Percentiles rank a stretch among this genome's conserved stretches.
Evolutionary conservation across 2,888 invertebrate species (phyloP).

Genomic region (Zele albiditarsus): DNA sequence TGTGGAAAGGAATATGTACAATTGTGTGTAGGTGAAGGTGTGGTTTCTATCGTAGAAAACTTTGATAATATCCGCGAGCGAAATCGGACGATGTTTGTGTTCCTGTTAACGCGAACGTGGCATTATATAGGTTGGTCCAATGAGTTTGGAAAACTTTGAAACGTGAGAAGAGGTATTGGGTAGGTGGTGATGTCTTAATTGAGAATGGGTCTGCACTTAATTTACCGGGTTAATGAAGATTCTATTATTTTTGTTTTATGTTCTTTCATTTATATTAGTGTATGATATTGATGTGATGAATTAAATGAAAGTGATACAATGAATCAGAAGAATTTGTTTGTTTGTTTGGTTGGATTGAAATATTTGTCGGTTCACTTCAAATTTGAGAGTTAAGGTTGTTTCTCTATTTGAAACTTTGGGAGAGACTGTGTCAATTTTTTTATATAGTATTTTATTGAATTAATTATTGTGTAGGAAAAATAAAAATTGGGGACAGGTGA

Average conservation of each 20-base stretch:
- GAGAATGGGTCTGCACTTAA: slow-evolving; percentile 40
- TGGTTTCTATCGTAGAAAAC: slow-evolving; percentile 52
- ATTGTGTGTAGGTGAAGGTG: slow-evolving; percentile 16
- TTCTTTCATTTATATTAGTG: not conserved
- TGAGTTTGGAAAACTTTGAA: slow-evolving; percentile 45
- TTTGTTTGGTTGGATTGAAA: too few relatives aligned
- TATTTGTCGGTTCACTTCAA: too few relatives aligned
- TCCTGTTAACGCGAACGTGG: not conserved
- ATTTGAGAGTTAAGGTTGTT: too few relatives aligned
- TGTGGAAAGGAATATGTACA: not conserved
- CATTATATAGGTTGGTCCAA: not conserved
- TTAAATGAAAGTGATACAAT: not conserved
- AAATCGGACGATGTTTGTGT: not conserved
- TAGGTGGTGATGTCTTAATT: slow-evolving; percentile 55
- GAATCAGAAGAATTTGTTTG: too few relatives aligned
- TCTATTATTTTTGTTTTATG: slow-evolving; percentile 36
- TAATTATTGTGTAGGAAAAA: too few relatives aligned
- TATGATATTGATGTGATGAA: not conserved
- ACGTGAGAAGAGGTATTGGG: slow-evolving; percentile 31
- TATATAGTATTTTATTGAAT: too few relatives aligned
- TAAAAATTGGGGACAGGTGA: too few relatives aligned
- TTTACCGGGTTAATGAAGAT: slow-evolving; percentile 47
- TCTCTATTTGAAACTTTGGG: too few relatives aligned
- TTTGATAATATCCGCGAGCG: slow-evolving; percentile 62
- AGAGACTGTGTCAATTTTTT: too few relatives aligned